Percentiles rank a stretch among this genome's conserved stretches.
Conservation (phyloP, 2,797 vertebrate species). For the Eutrigla gurnardus region DNA sequence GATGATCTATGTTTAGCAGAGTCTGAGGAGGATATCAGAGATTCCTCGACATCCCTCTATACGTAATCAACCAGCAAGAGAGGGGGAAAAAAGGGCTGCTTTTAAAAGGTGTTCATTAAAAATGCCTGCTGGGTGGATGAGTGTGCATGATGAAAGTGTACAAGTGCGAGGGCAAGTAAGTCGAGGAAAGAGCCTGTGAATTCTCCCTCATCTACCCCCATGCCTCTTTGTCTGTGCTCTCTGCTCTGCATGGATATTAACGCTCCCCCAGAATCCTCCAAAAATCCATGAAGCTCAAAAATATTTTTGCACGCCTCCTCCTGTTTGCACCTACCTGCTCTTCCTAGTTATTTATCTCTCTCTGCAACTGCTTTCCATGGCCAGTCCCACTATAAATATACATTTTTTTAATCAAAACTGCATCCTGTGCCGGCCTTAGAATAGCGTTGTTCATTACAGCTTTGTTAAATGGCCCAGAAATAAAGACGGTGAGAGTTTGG, state of each 20-base stretch:
- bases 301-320: slow-evolving; percentile 46
- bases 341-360: slow-evolving; percentile 37
- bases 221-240: slow-evolving; percentile 46
- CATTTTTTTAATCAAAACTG: slow-evolving; percentile 39
- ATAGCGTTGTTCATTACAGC: slow-evolving; percentile 25
- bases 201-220: not conserved
- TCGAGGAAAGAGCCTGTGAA: slow-evolving; percentile 10
- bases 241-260: slow-evolving; percentile 40
- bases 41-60: slow-evolving; percentile 17
- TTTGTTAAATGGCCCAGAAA: slow-evolving; percentile 30
- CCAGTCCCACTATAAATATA: slow-evolving; percentile 4
- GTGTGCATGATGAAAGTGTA: slow-evolving; percentile 41
- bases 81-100: slow-evolving; percentile 28
- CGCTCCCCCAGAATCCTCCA: slow-evolving; percentile 34
- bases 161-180: slow-evolving; percentile 35
- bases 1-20: slow-evolving; percentile 14
- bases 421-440: slow-evolving; percentile 20
- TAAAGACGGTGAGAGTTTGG: slow-evolving; percentile 4
- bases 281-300: slow-evolving; percentile 43
- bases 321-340: slow-evolving; percentile 52
- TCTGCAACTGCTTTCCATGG: slow-evolving; percentile 14
- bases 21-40: slow-evolving; percentile 17
- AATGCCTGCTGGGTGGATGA: slow-evolving; percentile 48
- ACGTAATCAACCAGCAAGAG: slow-evolving; percentile 15
- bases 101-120: slow-evolving; percentile 42